Percentiles rank a stretch among this genome's conserved stretches.
These are phyloP conservation scores for Eleutherodactylus coqui DNA, from an alignment of 2,797 vertebrate genomes.

Conservation along the genomic window DNA sequence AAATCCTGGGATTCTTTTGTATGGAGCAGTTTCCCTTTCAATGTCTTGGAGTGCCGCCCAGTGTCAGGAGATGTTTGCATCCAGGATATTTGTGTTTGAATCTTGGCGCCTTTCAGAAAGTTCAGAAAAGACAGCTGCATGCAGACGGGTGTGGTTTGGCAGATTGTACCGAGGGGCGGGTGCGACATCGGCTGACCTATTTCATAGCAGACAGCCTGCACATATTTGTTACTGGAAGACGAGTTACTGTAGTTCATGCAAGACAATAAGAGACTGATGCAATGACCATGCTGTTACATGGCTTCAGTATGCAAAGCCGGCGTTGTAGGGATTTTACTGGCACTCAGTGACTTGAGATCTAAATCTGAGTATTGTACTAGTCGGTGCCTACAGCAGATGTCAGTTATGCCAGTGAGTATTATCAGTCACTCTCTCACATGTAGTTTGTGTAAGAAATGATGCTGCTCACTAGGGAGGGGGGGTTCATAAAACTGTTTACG, in stretches of 20 bases:
- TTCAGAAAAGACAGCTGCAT: slow-evolving; percentile 25
- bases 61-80: slow-evolving; percentile 8
- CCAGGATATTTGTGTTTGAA: slow-evolving; percentile 51
- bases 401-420: not conserved
- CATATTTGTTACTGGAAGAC: not conserved
- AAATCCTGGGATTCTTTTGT: not conserved
- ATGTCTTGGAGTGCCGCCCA: not conserved
- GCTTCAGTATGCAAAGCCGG: not conserved
- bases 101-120: slow-evolving; percentile 44
- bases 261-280: not conserved
- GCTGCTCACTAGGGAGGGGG: not conserved
- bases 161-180: not conserved
- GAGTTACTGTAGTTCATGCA: not conserved
- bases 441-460: not conserved
- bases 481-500: no score
- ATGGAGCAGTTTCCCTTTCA: not conserved
- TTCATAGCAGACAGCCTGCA: not conserved
- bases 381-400: not conserved
- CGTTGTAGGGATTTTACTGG: not conserved
- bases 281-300: not conserved
- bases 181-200: not conserved
- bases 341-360: not conserved
- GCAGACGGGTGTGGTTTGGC: not conserved
- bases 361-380: not conserved
- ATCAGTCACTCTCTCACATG: not conserved